Base-by-base conservation (phyloP, 2,797 vertebrate species). In the Bradypus variegatus region DNA sequence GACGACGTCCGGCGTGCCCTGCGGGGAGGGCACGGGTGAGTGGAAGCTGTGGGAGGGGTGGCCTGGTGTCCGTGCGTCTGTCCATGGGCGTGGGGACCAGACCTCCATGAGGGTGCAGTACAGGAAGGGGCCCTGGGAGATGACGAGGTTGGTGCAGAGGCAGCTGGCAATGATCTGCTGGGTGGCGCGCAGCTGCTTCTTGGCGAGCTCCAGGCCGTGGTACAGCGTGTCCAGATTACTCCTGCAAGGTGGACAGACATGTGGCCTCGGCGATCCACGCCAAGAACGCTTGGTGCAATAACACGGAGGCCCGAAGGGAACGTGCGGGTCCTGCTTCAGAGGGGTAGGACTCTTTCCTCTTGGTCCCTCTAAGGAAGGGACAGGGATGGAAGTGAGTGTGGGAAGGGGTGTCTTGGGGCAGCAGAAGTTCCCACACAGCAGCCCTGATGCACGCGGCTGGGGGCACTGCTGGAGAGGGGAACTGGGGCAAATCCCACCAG, bases 21-120 rank as follows among this genome's bases (percentile, higher is more conserved):
- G 86, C 27, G 81, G 53, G 93, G 62, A 72, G 48, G 48, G n/a
- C 33, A 72, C 19, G 27, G 3, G 67, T 95, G 53, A 92, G 72
- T 72, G 36, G n/a, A 18, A 36, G 14, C 3, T 4, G 11, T 8
- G 2, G 2, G 67, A 50, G 21, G 65, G 5, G 1, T 16, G 69
- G 90, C 12, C 45, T 0, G 0, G 58, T 2, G 2, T 9, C 38
- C 0, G 0, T 1, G 15, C 1, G 14, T 18, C n/a, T 1, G 1
- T 0, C 7, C 2, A 31, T 5, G 29, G 6, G 29, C 41, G 41
- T 45, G 50, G 76, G 70, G 91, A 87, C 76, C 91, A 88, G 48
- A 99, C 99, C 98, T 99, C 99, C 98, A 98, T 98, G 91, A 99
- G 98, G 92, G 98, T 98, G 94, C 99, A 99, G 94, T 99, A 99